Base-by-base conservation (phyloP, 2,113 vertebrate species). In the Salvelinus fontinalis region DNA sequence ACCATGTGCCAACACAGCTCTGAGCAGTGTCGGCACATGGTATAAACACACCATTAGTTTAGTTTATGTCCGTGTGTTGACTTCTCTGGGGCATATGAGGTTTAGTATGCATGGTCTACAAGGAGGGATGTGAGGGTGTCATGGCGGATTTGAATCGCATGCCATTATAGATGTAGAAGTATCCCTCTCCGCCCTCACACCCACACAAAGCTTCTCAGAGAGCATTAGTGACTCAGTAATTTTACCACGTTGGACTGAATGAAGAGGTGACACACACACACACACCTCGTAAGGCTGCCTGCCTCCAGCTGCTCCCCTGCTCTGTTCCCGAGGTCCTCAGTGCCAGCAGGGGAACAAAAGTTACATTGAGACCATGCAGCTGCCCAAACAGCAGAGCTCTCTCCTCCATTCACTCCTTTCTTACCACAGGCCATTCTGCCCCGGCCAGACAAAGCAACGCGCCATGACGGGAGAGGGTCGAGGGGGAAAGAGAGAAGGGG, bases 321-420 rank as follows among this genome's bases (percentile, higher is more conserved):
- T 74, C 31, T 65, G 65, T 67, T 27, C 51, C 71, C 18, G 51
- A 54, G 51, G 24, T 39, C 64, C 60, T 74, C 31, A 64, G 48
- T 67, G 39, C 71, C 71, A 78, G 77, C 24, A 49, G n/a, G 60
- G 14, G 48, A 73, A 84, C 78, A 85, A 72, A 51, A 70, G 72
- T 81, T 57, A 80, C 74, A 77, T 66, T 84, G 64, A 82, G 29
- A 20, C 72, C 6, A 24, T 76, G 27, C 86, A 83, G 79, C 86
- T 85, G 84, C 75, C 62, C 24, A 22, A 76, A 49, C 80, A 82
- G 76, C 78, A 71, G 66, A 51, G 48, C 26, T 69, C 69, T 31
- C 67, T 54, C 48, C 34, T 65, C 29, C 44, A 8, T 9, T 64
- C 62, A 54, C 26, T 73, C 70, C 49, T 3, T 7, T 71, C 16